These are phyloP conservation scores for Tyria jacobaeae DNA, from an alignment of 2,888 invertebrate species.

Conservation along the genomic window DNA sequence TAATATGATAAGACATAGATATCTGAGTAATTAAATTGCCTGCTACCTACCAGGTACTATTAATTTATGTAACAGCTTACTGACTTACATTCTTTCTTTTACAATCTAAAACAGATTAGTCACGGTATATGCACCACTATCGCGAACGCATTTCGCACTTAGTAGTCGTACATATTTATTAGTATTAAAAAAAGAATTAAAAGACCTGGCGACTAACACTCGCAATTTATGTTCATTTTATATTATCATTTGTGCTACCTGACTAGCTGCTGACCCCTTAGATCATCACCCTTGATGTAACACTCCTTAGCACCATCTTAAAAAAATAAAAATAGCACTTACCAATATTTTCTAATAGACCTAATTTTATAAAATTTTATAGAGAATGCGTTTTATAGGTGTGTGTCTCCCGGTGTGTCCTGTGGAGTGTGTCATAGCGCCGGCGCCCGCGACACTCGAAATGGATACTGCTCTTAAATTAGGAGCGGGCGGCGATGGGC, in stretches of 20 bases:
- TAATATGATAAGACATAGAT: slow-evolving; percentile 19
- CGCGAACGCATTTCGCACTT: background rate
- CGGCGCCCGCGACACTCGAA: slow-evolving; percentile 56
- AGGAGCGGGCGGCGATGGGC: slow-evolving; percentile 47
- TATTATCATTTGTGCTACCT: background rate
- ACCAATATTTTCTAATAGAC: background rate
- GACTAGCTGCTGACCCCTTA: too few relatives aligned
- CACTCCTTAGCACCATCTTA: background rate
- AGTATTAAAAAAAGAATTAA: background rate
- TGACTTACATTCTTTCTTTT: background rate
- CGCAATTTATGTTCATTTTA: too few relatives aligned
- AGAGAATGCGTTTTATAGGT: background rate
- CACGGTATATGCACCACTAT: background rate
- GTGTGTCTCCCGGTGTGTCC: slow-evolving; percentile 39
- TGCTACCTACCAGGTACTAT: slow-evolving; percentile 17
- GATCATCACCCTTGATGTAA: too few relatives aligned
- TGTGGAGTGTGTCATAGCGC: slow-evolving; percentile 47
- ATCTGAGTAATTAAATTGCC: slow-evolving; percentile 26
- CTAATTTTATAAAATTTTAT: slow-evolving; percentile 3
- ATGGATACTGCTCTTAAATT: slow-evolving; percentile 56
- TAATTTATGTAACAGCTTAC: slow-evolving; percentile 15
- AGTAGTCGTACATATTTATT: too few relatives aligned
- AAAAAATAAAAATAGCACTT: background rate
- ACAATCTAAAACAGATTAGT: slow-evolving; percentile 3
- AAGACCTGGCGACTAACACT: too few relatives aligned